These are phyloP conservation scores for Holothuria scabra DNA, from an alignment of 53 echinoderm and acorn worm species.

Conservation along the genomic window DNA sequence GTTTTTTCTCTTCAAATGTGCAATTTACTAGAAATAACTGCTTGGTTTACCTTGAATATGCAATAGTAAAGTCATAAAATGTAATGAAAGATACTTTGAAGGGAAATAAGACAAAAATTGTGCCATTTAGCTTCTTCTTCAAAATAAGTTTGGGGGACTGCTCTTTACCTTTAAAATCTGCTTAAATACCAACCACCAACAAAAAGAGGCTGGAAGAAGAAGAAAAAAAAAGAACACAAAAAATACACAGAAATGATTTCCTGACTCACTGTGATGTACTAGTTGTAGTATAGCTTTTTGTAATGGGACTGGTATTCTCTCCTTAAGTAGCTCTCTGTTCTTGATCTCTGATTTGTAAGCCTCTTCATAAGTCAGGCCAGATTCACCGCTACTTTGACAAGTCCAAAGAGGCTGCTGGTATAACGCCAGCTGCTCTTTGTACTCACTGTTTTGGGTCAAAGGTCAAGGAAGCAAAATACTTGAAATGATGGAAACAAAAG, in stretches of 20 bases:
- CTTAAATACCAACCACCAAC: too few relatives aligned
- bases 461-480: not conserved
- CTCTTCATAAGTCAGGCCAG: conserved; percentile 79
- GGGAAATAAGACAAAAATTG: too few relatives aligned
- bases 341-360: conserved; percentile 75
- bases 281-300: conserved; percentile 77
- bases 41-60: too few relatives aligned
- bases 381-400: conserved; percentile 86
- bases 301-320: conserved; percentile 67
- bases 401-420: conserved; percentile 90
- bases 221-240: too few relatives aligned
- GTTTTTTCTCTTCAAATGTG: too few relatives aligned
- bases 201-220: too few relatives aligned
- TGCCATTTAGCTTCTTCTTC: too few relatives aligned
- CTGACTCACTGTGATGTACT: conserved; percentile 91
- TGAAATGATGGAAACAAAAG: not conserved
- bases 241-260: not conserved
- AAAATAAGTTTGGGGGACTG: too few relatives aligned
- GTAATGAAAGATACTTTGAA: too few relatives aligned
- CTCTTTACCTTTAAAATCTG: too few relatives aligned
- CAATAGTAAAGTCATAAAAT: too few relatives aligned
- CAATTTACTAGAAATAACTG: too few relatives aligned
- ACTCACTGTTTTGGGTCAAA: conserved; percentile 71
- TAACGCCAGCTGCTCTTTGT: conserved; percentile 76
- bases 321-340: conserved; percentile 59